Evolutionary conservation across 2,888 invertebrate species (phyloP), one percentile per base, ranked within the genome.

Genomic region (Patella ulyssiponensis): DNA sequence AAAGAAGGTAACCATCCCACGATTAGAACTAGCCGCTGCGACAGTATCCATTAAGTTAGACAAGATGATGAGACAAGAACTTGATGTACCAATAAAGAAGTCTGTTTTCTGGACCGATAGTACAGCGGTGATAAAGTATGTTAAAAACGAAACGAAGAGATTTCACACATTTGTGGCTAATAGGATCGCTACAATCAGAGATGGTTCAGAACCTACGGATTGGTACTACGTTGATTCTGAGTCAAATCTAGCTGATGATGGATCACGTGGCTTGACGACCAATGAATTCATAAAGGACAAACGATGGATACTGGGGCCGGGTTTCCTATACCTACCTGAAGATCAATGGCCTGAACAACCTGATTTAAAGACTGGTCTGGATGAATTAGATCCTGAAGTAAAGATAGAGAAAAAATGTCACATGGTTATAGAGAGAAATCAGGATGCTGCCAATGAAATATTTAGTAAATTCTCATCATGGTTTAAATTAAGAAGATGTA

Each of bases 111-210:
- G 74, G 74, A 64, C 27, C 14, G 74, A 74, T 53, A 64, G 23
- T 27, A 74, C 69, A 23, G 15, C 52, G 15, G 73, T 73, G 1
- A 17, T 73, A 17, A 27, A 73, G 17, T 73, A 73, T 3, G 23
- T 73, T 17, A 56, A 44, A 1, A 64, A 33, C 23, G 58, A 74
- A 17, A 33, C n/a, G 1, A 74, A 69, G 23, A 71, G 75, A 75
- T 75, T 73, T 72, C 75, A 74, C 14, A 71, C 71, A 2, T 74
- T 74, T 27, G 74, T 72, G n/a, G n/a, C n/a, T n/a, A n/a, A n/a
- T n/a, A n/a, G n/a, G n/a, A n/a, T n/a, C n/a, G n/a, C n/a, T n/a
- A 17, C 71, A 3, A 15, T 72, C 71, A n/a, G 15, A 71, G 14
- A n/a, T 74, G 71, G 71, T 4, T 17, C 17, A 23, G 14, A 73